Evolutionary conservation across 2,888 invertebrate species (phyloP).

Genomic region (Allolobophora icterica): DNA sequence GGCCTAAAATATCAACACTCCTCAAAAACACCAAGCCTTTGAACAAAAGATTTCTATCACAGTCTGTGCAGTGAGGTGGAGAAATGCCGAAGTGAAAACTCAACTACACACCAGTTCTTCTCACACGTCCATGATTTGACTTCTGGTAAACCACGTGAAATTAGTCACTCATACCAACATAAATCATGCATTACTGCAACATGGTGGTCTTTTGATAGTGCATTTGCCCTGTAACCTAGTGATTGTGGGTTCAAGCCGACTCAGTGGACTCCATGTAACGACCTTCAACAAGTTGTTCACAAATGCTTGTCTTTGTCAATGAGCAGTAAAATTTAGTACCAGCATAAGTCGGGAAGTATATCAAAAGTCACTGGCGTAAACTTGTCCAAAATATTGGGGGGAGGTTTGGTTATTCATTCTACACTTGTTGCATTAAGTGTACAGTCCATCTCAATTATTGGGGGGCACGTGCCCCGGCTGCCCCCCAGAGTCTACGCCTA

Average conservation of each 20-base stretch:
- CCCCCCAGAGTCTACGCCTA: no score
- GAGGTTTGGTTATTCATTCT: no score
- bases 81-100: not conserved
- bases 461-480: no score
- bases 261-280: not conserved
- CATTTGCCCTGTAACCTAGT: not conserved
- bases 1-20: conserved; percentile 32
- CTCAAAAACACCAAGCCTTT: not conserved
- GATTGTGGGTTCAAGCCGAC: not conserved
- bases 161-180: not conserved
- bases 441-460: no score
- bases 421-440: no score
- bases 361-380: no score
- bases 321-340: not conserved
- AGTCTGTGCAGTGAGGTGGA: not conserved
- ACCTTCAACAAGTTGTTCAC: not conserved
- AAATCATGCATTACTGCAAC: not conserved
- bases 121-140: not conserved
- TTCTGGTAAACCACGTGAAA: not conserved
- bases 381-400: no score
- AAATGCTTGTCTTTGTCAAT: not conserved
- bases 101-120: not conserved
- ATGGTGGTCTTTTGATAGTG: not conserved
- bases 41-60: not conserved
- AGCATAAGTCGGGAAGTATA: no score